Conservation (phyloP, 2,888 invertebrate species). For the Tenthredo amoena region DNA sequence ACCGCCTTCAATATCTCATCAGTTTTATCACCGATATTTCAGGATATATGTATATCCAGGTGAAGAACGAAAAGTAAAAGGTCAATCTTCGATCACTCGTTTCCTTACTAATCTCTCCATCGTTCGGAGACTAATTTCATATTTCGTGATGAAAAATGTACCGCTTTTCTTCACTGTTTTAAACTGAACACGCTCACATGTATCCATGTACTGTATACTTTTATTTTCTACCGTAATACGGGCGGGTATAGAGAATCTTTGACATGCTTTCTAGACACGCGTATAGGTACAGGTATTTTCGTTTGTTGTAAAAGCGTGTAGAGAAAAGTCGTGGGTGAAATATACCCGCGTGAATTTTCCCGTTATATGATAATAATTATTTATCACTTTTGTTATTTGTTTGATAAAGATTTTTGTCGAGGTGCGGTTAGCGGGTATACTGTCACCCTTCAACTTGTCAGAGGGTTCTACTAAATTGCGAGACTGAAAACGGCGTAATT, state of each 20-base stretch:
- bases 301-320: background rate
- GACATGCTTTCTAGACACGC: slow-evolving; percentile 45
- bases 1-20: background rate
- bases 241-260: slow-evolving; percentile 5
- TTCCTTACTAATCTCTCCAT: background rate
- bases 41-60: too few relatives aligned
- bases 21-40: background rate
- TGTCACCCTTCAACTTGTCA: background rate
- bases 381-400: background rate
- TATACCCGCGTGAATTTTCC: background rate
- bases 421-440: background rate
- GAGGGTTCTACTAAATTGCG: background rate
- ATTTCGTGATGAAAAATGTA: background rate
- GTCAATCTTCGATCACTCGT: background rate
- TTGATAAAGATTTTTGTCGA: background rate
- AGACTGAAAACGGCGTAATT: slow-evolving; percentile 9
- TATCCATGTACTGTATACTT: background rate
- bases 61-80: background rate
- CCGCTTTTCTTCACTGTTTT: background rate
- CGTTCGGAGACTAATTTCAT: background rate
- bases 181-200: background rate
- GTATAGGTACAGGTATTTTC: background rate
- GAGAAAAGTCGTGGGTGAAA: background rate
- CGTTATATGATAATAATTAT: background rate
- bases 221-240: background rate